A percentile compares a stretch with the other conserved stretches of the same genome.
Conservation (phyloP, 2,113 vertebrate species). For the Oncorhynchus nerka region DNA sequence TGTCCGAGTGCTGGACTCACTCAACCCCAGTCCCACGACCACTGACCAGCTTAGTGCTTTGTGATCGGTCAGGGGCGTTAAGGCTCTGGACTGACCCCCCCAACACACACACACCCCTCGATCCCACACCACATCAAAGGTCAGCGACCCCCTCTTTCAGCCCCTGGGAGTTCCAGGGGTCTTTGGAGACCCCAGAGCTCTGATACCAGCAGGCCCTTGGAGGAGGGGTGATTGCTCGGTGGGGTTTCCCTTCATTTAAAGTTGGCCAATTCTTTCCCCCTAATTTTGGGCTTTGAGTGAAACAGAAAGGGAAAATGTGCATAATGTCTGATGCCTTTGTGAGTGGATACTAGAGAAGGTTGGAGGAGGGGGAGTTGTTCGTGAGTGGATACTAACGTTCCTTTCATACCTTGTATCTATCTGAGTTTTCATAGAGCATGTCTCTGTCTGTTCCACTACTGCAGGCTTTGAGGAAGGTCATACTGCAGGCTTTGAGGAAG, state of each 20-base stretch:
- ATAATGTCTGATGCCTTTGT: neutral
- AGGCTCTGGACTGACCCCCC: neutral
- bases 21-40: neutral
- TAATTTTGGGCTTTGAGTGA: neutral
- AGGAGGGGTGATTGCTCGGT: neutral
- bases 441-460: neutral
- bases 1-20: neutral
- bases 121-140: constrained; percentile 16
- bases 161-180: neutral
- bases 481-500: too few relatives aligned
- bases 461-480: too few relatives aligned
- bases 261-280: neutral
- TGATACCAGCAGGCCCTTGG: neutral
- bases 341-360: neutral
- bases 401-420: neutral
- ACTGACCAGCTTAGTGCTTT: constrained; percentile 14
- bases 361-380: too few relatives aligned
- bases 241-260: neutral
- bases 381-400: neutral
- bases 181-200: neutral
- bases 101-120: neutral
- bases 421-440: neutral
- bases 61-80: constrained; percentile 1
- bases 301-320: neutral
- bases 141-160: constrained; percentile 9